phyloP scores from a whole-genome alignment of 2,113 vertebrate species.

The Ophiodon elongatus region DNA sequence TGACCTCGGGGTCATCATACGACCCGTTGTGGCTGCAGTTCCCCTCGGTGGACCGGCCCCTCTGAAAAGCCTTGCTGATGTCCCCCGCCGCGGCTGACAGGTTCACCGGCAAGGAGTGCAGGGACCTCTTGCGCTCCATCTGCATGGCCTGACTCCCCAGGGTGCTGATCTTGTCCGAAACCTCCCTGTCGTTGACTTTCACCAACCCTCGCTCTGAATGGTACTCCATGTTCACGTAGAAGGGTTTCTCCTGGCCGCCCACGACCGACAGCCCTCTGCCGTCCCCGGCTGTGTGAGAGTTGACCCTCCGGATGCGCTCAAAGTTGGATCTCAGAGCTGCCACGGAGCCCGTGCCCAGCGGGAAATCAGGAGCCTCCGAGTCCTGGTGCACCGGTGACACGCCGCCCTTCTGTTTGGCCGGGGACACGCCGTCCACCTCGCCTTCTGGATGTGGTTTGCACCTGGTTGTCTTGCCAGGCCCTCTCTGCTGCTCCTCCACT shows the following conservation, averaged over 20 bases:
- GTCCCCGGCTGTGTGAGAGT: constrained; percentile 85
- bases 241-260: constrained; percentile 82
- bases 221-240: constrained; percentile 95
- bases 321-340: constrained; percentile 94
- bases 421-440: constrained; percentile 67
- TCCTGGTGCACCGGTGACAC: constrained; percentile 68
- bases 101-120: constrained; percentile 84
- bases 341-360: constrained; percentile 86
- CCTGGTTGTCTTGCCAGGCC: constrained; percentile 73
- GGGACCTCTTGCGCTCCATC: constrained; percentile 91
- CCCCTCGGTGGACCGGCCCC: constrained; percentile 87
- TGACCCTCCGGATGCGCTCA: constrained; percentile 90
- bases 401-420: constrained; percentile 71
- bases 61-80: constrained; percentile 77
- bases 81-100: constrained; percentile 81
- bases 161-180: constrained; percentile 93
- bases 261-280: constrained; percentile 59
- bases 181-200: constrained; percentile 92
- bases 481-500: constrained; percentile 71
- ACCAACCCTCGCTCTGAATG: constrained; percentile 93
- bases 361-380: constrained; percentile 56
- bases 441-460: constrained; percentile 79
- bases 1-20: constrained; percentile 90
- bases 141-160: constrained; percentile 95
- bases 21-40: constrained; percentile 88